Base-by-base conservation (phyloP, 1,140 invertebrate species). In the Cecropterus lyciades region DNA sequence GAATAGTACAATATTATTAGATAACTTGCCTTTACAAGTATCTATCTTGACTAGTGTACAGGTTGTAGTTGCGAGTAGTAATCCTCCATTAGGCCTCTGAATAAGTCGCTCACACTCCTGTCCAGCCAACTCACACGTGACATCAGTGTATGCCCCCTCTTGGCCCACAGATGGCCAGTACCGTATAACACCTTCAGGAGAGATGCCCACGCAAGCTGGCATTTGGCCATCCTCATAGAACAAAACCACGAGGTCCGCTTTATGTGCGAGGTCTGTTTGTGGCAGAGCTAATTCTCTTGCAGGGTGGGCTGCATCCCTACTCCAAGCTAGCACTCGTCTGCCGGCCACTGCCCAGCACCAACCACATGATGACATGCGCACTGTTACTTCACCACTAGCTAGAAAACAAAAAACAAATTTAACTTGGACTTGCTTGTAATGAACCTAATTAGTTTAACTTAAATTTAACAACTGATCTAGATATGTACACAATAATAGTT, bases 141-240 rank as follows among this genome's bases (percentile, higher is more conserved):
- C 95, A 89, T 99, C 98, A 10, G 96, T 93, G n/a, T 96, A 98
- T 7, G 95, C 95, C 3, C 95, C 95, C 80, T 98, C 97, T 78
- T 98, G 97, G 0, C 96, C 95, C 42, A 99, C 95, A 24, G 95
- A 97, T 0, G 97, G 93, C 98, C 98, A 99, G 85, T 97, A 99
- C 11, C 98, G 93, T 2, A 98, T 95, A 33, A 96, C 93, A n/a
- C 98, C 98, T 85, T 98, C 98, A 17, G 98, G 98, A 9, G 98
- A 98, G 0, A 98, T 97, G 40, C 98, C 98, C 72, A 99, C 95
- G 79, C 97, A 98, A 8, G 96, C 96, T 20, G 98, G 96, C 70
- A 95, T 94, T 93, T 94, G 75, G 10, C 95, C 95, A 67, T 93
- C 91, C 3, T 93, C 92, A 46, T 95, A 92, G 83, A 97, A 97